Evolutionary conservation across 2,113 vertebrate species (phyloP).

Genomic region (Bettongia penicillata): DNA sequence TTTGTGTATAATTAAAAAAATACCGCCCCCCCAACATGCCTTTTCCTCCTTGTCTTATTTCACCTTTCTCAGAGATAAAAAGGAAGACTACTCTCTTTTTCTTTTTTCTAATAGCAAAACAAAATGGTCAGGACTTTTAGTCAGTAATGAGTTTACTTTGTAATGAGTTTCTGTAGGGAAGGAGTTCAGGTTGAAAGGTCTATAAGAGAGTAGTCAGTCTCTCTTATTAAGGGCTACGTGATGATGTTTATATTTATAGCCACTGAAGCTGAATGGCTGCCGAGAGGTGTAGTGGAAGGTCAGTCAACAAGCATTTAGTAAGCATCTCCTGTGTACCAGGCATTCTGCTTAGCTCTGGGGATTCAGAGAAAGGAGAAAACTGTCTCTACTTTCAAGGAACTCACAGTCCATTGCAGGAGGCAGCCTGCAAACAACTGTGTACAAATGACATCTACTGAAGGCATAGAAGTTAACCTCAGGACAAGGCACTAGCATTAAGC

Average conservation of each 20-base stretch:
- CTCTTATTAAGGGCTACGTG: neutral
- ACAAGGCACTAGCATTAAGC: neutral
- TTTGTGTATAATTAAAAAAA: too few species aligned
- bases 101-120: slow-evolving; percentile 14
- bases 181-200: neutral
- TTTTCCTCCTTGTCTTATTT: neutral
- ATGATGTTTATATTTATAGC: neutral
- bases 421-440: neutral
- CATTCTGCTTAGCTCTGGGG: neutral
- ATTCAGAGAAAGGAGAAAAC: neutral
- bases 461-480: neutral
- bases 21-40: fast-evolving
- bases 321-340: neutral
- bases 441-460: neutral
- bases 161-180: slow-evolving; percentile 3
- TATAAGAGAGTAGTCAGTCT: neutral
- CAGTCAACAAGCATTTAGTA: neutral
- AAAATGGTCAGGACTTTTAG: neutral
- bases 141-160: neutral
- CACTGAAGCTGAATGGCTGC: neutral
- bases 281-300: neutral
- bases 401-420: neutral
- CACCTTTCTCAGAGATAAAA: neutral
- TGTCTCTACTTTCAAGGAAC: neutral
- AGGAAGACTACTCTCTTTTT: neutral